Conservation (phyloP, 2,888 invertebrate species). For the Phyto melanocephala region DNA sequence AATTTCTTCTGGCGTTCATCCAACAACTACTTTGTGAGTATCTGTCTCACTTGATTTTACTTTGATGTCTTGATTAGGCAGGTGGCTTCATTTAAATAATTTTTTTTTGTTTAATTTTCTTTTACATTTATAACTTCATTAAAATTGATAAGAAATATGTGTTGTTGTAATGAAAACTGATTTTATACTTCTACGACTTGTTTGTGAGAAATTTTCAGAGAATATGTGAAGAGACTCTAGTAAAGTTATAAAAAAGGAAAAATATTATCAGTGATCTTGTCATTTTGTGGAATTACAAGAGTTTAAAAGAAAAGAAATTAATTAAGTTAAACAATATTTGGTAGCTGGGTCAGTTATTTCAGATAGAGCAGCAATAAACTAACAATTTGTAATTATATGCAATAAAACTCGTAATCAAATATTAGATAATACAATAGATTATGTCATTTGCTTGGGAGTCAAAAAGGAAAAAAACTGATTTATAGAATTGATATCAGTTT, state of each 20-base stretch:
- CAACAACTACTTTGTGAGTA: slow-evolving; percentile 35
- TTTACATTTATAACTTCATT: slow-evolving; percentile 45
- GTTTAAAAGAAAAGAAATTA: slow-evolving; percentile 33
- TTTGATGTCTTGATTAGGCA: slow-evolving; percentile 63
- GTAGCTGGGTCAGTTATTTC: slow-evolving; percentile 15
- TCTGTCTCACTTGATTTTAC: slow-evolving; percentile 28
- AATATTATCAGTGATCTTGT: slow-evolving; percentile 37
- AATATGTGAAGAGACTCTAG: not conserved
- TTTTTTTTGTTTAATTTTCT: not conserved
- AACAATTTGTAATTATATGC: slow-evolving; percentile 47
- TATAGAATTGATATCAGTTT: not conserved
- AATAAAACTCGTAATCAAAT: slow-evolving; percentile 19
- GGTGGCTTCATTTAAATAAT: slow-evolving; percentile 44
- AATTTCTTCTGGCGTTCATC: slow-evolving; percentile 18
- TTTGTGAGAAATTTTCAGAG: slow-evolving; percentile 1
- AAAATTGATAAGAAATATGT: slow-evolving; percentile 48
- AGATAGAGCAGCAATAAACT: not conserved
- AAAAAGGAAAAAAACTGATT: not conserved
- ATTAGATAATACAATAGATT: not conserved
- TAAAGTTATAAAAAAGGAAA: slow-evolving; percentile 7
- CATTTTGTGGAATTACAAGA: slow-evolving; percentile 29
- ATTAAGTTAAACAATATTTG: slow-evolving; percentile 25
- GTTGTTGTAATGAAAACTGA: not conserved
- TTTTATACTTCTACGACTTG: not conserved
- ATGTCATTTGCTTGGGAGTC: not conserved